These are phyloP conservation scores for Spea hammondii DNA, from an alignment of 2,797 vertebrate species.

Conservation along the genomic window DNA sequence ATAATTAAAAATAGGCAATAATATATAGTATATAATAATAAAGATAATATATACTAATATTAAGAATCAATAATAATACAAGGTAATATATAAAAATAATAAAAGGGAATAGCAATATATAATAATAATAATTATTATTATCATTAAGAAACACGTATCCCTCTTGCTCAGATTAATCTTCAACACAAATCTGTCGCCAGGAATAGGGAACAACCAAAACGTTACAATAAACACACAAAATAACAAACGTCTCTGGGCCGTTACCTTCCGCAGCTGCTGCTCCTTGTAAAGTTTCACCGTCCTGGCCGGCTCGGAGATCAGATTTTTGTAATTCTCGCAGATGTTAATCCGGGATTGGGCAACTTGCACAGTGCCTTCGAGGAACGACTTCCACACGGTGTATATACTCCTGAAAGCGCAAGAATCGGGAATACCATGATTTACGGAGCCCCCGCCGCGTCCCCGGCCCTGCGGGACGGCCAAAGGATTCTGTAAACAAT, in stretches of 20 bases:
- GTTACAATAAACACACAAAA: not conserved
- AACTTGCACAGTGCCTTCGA: constrained; percentile 93
- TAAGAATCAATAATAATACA: no score
- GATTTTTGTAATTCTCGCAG: constrained; percentile 92
- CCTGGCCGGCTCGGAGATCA: constrained; percentile 92
- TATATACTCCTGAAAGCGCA: constrained; percentile 84
- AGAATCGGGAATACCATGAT: not conserved
- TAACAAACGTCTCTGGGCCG: not conserved
- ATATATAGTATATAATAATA: no score
- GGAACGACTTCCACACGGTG: constrained; percentile 91
- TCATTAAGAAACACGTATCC: no score
- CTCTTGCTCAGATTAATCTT: no score
- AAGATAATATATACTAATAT: no score
- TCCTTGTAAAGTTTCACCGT: constrained; percentile 91
- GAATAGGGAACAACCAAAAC: not conserved
- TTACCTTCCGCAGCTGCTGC: constrained; percentile 93
- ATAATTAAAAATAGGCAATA: no score
- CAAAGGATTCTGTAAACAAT: no score
- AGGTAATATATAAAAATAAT: not conserved
- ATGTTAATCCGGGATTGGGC: constrained; percentile 92
- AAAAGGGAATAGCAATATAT: not conserved
- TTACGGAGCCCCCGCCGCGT: no score
- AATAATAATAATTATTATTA: no score
- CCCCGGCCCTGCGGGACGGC: no score
- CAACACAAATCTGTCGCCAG: not conserved